Evolutionary conservation across 2,888 invertebrate species (phyloP).

Genomic region (Acanthopleura granulata): DNA sequence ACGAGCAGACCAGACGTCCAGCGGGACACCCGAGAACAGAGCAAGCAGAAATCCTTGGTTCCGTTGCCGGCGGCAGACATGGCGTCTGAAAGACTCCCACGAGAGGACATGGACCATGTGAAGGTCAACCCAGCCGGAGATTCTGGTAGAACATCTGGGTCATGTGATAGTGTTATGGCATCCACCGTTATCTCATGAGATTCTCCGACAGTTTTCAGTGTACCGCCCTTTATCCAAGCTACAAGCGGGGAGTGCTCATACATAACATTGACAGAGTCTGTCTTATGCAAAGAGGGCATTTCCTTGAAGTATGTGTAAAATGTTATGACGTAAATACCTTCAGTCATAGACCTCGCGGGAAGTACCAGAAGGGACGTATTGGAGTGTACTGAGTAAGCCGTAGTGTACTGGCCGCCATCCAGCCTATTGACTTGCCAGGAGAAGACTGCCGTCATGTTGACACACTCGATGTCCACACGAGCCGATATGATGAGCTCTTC

Average conservation of each 20-base stretch:
- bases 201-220: background rate
- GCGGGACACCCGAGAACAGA: background rate
- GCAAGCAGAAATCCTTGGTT: background rate
- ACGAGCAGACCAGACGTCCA: background rate
- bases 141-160: background rate
- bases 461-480: background rate
- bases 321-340: background rate
- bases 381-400: background rate
- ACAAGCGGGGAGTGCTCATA: background rate
- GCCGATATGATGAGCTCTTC: background rate
- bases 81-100: background rate
- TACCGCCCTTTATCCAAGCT: background rate
- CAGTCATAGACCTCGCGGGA: background rate
- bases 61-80: background rate
- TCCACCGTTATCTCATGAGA: background rate
- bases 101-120: background rate
- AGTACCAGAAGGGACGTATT: background rate
- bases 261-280: background rate
- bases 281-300: background rate
- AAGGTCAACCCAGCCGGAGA: background rate
- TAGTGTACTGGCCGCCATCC: background rate
- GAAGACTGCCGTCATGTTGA: slow-evolving; percentile 8
- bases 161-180: background rate
- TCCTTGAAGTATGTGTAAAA: slow-evolving; percentile 15
- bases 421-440: background rate